Evolutionary conservation across 2,797 vertebrate species (phyloP), one percentile per base, ranked within the genome.

Genomic region (Aviceda cuculoides): DNA sequence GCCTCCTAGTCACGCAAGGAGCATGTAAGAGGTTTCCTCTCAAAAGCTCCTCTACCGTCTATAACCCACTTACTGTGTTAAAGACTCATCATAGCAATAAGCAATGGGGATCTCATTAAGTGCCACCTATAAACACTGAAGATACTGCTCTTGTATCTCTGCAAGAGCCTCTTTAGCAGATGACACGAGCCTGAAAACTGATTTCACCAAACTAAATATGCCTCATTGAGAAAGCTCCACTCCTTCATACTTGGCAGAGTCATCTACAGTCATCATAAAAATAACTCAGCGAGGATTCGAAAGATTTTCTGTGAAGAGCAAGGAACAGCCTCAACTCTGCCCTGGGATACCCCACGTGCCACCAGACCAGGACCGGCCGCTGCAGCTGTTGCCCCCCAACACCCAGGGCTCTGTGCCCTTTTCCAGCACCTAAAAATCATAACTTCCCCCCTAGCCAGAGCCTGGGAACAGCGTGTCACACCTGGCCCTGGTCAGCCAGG

Each of bases 401-500:
- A 42, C 24, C 50, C 20, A 31, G 67, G 58, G 33, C 39, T 80
- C 67, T 47, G 28, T 35, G 24, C 10, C 28, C 49, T 81, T 79
- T 31, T 78, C 31, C 40, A 58, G 18, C 70, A 56, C 74, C 33
- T 37, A 35, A 77, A 82, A 63, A 59, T 59, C 37, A 3, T 10
- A 39, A 28, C 19, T 4, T 3, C 18, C 1, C 11, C 11, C 6
- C 1, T 28, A 89, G 25, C 21, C 61, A 62, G 44, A 80, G 49
- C 22, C 58, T 67, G 62, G 73, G 35, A 47, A 71, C 2, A 4
- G 58, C 35, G 39, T 71, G 63, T 59, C 42, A 85, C 11, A 35
- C 25, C 20, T 0, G 0, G 50, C 53, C n/a, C 33, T 2, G 8
- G 50, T 44, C 6, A 3, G 82, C 31, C 71, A 63, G 52, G 42